phyloP scores from a whole-genome alignment of 2,113 vertebrate species.

The Cyanistes caeruleus region DNA sequence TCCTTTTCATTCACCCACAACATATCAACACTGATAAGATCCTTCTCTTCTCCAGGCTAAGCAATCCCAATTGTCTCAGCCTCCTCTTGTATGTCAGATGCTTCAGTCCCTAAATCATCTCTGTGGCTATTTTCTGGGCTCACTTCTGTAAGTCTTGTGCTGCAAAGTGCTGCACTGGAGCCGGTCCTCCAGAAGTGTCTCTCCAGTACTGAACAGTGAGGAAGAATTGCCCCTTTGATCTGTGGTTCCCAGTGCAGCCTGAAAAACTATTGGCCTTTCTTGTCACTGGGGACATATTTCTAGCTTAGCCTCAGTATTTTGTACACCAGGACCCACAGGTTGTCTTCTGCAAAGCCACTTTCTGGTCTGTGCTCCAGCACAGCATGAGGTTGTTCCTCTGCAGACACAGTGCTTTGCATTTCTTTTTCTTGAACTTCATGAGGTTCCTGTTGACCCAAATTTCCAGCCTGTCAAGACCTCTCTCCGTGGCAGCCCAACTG shows the following conservation, averaged over 20 bases:
- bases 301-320: background rate
- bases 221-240: background rate
- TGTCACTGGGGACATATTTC: background rate
- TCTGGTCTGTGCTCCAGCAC: background rate
- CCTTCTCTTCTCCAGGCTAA: background rate
- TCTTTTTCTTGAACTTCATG: background rate
- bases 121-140: background rate
- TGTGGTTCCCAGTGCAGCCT: background rate
- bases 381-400: background rate
- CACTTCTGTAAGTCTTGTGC: background rate
- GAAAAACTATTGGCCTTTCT: background rate
- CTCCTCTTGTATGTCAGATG: background rate
- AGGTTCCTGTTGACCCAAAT: background rate
- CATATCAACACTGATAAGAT: background rate
- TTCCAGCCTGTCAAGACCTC: background rate
- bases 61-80: background rate
- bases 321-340: background rate
- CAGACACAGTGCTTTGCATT: background rate
- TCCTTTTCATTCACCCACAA: background rate
- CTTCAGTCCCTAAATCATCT: background rate
- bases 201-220: background rate
- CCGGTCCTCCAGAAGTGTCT: background rate
- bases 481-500: background rate
- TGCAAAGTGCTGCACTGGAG: background rate
- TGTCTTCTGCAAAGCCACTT: background rate